Conservation (phyloP, 2,113 vertebrate species). For the Callospermophilus lateralis region DNA sequence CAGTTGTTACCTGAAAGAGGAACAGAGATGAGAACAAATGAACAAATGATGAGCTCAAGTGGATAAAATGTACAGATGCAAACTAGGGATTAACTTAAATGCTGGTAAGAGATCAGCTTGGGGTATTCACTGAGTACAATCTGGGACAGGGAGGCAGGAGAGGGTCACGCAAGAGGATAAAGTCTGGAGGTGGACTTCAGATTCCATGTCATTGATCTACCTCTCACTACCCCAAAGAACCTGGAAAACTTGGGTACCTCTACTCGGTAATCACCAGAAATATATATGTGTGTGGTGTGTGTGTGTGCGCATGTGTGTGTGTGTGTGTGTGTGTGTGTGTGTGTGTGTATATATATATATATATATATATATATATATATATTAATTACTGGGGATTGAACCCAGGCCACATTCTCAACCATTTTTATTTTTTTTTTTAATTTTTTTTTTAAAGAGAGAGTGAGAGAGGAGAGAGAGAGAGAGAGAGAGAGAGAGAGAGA, state of each 20-base stretch:
- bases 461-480: too few species aligned
- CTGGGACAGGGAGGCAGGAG: neutral
- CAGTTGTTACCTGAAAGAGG: slow-evolving; percentile 32
- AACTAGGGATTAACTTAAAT: neutral
- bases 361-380: too few species aligned
- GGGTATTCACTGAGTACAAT: neutral
- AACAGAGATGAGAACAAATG: neutral
- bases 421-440: too few species aligned
- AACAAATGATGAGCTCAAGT: neutral
- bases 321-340: too few species aligned
- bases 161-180: neutral
- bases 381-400: too few species aligned
- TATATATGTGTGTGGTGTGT: too few species aligned
- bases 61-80: neutral
- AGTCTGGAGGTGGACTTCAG: neutral
- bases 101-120: neutral
- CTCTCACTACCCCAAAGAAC: neutral
- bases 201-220: neutral
- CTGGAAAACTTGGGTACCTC: rapidly evolving
- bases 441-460: too few species aligned
- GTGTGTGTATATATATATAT: too few species aligned
- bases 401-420: too few species aligned
- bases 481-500: too few species aligned
- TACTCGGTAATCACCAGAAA: too few species aligned
- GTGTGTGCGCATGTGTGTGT: too few species aligned